Evolutionary conservation across 2,888 invertebrate genomes (phyloP), one percentile per base, ranked within the genome.

Genomic region (Empis stercorea): DNA sequence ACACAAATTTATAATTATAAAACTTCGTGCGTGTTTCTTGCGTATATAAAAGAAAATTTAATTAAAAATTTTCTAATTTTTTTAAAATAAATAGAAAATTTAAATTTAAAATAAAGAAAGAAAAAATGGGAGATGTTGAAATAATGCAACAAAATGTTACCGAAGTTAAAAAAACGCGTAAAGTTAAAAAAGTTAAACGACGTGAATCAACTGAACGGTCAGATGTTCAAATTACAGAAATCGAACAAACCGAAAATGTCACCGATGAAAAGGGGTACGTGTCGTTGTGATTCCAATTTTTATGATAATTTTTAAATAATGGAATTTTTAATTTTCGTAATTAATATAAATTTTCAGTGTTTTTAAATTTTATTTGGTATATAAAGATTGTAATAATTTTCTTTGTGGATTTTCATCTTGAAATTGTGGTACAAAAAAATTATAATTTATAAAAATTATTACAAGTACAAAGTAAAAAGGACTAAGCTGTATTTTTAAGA

Each of bases 101-200:
- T n/a, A n/a, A n/a, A n/a, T n/a, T n/a, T n/a, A n/a, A n/a, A n/a
- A n/a, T n/a, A n/a, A n/a, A n/a, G n/a, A n/a, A n/a, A n/a, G n/a
- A n/a, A 40, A 66, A 67, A 73, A 91, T 91, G 91, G 89, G 87
- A 70, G 91, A 91, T 78, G 88, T 89, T 64, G 89, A 89, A 72
- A 80, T 85, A 57, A 84, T 86, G 76, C 83, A 85, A 71, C 83
- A 85, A 71, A 83, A 79, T 70, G 83, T 86, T 66, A 81, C 85
- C 66, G 86, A 87, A 63, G 85, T 80, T 69, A 80, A 81, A 71
- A 83, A 88, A 73, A 81, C 87, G 68, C 87, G 87, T 71, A 91
- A 89, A 76, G 85, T 87, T 74, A 91, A 89, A 78, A 89, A 89
- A 76, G 81, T 82, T 66, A 81, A 83, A 64, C 81, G 84, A 61